These are phyloP conservation scores for Mus minutoides DNA, from an alignment of 2,797 vertebrate genomes.

Conservation along the genomic window DNA sequence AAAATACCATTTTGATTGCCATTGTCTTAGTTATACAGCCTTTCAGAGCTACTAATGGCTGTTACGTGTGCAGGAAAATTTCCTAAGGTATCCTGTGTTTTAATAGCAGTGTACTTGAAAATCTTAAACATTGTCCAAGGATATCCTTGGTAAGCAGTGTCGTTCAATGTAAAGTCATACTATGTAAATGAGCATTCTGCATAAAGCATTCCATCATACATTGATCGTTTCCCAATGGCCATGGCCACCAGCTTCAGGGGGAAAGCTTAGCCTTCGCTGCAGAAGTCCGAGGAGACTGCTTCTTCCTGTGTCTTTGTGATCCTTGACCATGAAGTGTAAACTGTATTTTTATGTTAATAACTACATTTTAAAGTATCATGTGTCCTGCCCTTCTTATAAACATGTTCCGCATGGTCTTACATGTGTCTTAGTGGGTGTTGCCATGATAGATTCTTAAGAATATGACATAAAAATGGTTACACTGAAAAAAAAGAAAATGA, in stretches of 20 bases:
- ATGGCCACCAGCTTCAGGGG: neutral
- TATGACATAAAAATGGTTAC: conserved; percentile 29
- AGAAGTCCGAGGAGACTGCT: conserved; percentile 46
- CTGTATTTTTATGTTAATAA: conserved; percentile 8
- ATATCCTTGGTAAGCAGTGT: conserved; percentile 42
- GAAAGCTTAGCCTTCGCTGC: conserved; percentile 34
- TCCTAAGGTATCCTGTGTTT: conserved; percentile 75
- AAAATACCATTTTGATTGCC: conserved; percentile 86
- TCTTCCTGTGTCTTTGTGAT: conserved; percentile 27
- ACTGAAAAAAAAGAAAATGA: neutral
- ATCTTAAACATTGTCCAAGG: conserved; percentile 70
- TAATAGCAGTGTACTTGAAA: conserved; percentile 32
- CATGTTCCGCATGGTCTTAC: conserved; percentile 14
- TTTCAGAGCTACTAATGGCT: conserved; percentile 83
- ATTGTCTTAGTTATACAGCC: conserved; percentile 80
- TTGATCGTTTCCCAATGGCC: neutral
- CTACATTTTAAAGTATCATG: conserved; percentile 4
- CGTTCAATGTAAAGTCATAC: conserved; percentile 48
- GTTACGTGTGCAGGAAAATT: conserved; percentile 76
- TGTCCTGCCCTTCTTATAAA: neutral
- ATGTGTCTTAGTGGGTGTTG: neutral
- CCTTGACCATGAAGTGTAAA: conserved; percentile 14
- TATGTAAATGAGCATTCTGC: conserved; percentile 11
- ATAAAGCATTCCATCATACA: neutral
- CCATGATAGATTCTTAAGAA: conserved; percentile 25